Base-by-base conservation (phyloP, 2,113 vertebrate species). In the Thunnus thynnus region DNA sequence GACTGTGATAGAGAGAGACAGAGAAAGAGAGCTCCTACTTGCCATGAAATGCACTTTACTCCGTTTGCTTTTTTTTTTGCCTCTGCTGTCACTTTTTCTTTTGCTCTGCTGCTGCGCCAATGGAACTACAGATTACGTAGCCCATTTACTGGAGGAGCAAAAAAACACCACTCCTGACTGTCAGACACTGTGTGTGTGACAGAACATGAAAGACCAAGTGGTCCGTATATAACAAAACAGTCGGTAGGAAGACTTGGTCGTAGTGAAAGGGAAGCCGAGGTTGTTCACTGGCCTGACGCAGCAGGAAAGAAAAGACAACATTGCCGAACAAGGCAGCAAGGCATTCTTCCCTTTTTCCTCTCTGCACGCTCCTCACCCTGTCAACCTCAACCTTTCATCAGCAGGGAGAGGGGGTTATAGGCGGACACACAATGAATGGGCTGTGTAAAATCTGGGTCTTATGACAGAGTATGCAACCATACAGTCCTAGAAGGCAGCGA, bases 391-490 rank as follows among this genome's bases (percentile, higher is more conserved):
- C 80, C 79, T 88, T 83, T 90, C 69, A 87, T 74, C 65, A 80
- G 79, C 63, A 58, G 71, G 41, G 48, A 14, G 54, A 25, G 47
- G 64, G 77, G 83, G 76, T 65, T 87, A 88, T 30, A 86, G 78
- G 72, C 75, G 77, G 78, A 72, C 86, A 88, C 82, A 94, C 94
- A 94, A 94, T 94, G 92, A 92, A 79, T 78, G 82, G 75, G 78
- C 93, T 95, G 93, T 95, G 90, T 74, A 86, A 86, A 93, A 88
- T 93, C 86, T 89, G 89, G 92, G 93, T 94, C 94, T 94, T 94
- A 92, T 95, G 94, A 95, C 93, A 17, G 64, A 84, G 84, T 87
- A 80, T 93, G 89, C 47, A 56, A 71, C 76, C 72, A 64, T 77
- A 64, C 67, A 68, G 80, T 56, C 55, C 64, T 30, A 72, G 69